A percentile compares a stretch with the other conserved stretches of the same genome.
Conservation (phyloP, 2,888 invertebrate species). For the Macrosiphum euphorbiae region DNA sequence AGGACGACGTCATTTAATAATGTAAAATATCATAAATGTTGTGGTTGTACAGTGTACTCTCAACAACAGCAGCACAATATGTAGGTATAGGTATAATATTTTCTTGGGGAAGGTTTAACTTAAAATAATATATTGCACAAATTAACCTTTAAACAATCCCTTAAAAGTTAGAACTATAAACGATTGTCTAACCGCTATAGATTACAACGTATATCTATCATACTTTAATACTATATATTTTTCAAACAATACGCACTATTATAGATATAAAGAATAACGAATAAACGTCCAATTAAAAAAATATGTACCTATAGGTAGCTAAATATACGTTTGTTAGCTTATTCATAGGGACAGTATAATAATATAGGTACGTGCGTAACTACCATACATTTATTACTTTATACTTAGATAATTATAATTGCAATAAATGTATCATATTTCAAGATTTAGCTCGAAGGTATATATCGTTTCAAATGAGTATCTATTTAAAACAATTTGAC, state of each 20-base stretch:
- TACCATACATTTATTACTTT: slow-evolving; percentile 36
- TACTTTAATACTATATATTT: background rate
- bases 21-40: background rate
- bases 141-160: background rate
- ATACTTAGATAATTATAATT: slow-evolving; percentile 25
- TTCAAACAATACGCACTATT: background rate
- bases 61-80: background rate
- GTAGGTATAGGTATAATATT: slow-evolving; percentile 3
- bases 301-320: background rate
- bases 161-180: background rate
- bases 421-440: slow-evolving; percentile 35
- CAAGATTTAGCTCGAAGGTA: background rate
- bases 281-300: slow-evolving; percentile 20
- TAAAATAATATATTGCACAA: slow-evolving; percentile 1
- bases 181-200: background rate
- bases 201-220: background rate
- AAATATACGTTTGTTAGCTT: background rate
- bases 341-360: background rate
- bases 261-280: background rate
- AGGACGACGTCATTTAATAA: slow-evolving; percentile 8
- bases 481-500: slow-evolving; percentile 48
- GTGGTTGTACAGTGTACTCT: background rate
- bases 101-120: background rate
- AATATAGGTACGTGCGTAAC: background rate
- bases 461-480: slow-evolving; percentile 5